A percentile compares a stretch with the other conserved stretches of the same genome.
Conservation (phyloP, 1,140 invertebrate genomes). For the Brachionus paranguensis region DNA sequence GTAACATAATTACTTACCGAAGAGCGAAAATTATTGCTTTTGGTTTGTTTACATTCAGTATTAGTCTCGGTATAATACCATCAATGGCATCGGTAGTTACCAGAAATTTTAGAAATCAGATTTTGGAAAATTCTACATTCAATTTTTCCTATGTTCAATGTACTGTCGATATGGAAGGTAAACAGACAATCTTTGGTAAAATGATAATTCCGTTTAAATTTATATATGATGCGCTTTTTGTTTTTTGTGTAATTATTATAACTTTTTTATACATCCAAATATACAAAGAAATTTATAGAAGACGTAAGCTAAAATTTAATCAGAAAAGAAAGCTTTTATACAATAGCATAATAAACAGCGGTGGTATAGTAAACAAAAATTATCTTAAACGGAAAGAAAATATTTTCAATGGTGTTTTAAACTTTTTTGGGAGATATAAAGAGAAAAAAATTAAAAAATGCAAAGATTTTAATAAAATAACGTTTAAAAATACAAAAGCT, state of each 20-base stretch:
- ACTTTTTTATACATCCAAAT: slow-evolving; percentile 21
- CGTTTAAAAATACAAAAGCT: not conserved
- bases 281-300: slow-evolving; percentile 20
- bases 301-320: not conserved
- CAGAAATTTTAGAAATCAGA: not conserved
- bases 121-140: not conserved
- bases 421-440: not conserved
- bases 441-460: not conserved
- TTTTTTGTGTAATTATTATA: not conserved
- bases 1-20: slow-evolving; percentile 47
- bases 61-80: slow-evolving; percentile 46
- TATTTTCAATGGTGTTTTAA: not conserved
- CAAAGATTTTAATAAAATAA: not conserved
- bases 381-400: not conserved
- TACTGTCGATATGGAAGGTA: not conserved
- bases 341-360: not conserved
- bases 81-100: slow-evolving; percentile 41
- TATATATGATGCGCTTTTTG: not conserved
- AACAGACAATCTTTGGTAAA: not conserved
- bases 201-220: slow-evolving; percentile 37
- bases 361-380: not conserved
- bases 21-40: slow-evolving; percentile 47
- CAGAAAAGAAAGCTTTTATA: not conserved
- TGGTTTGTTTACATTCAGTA: slow-evolving; percentile 45
- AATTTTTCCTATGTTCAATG: not conserved